A percentile compares a stretch with the other conserved stretches of the same genome.
Conservation (phyloP, 2,113 vertebrate species). For the Oncorhynchus keta region DNA sequence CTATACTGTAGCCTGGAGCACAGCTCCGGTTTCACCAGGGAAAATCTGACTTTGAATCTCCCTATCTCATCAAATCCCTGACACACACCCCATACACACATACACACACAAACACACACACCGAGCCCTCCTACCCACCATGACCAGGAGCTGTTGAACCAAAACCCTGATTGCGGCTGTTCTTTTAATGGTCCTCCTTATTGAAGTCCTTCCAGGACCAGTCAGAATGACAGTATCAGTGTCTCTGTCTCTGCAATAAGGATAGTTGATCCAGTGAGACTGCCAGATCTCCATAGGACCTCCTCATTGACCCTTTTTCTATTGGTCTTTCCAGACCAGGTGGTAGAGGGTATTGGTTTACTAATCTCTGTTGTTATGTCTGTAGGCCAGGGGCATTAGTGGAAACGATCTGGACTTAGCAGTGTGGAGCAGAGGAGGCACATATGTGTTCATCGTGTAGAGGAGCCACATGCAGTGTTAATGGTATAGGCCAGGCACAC, state of each 20-base stretch:
- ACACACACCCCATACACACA: no score
- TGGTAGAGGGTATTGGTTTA: conserved; percentile 29
- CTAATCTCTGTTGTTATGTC: conserved; percentile 41
- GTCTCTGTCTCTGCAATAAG: conserved; percentile 61
- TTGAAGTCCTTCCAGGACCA: conserved; percentile 52
- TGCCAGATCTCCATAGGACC: conserved; percentile 23
- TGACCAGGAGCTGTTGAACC: not conserved
- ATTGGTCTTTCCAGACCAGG: conserved; percentile 30
- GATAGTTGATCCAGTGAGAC: conserved; percentile 39
- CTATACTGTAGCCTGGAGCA: conserved; percentile 46
- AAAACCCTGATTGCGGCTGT: conserved; percentile 19
- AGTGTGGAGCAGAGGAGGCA: not conserved
- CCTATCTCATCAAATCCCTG: not conserved
- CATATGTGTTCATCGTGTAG: no score
- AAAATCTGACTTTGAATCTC: conserved; percentile 36
- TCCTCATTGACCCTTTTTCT: conserved; percentile 15
- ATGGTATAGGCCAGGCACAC: not conserved
- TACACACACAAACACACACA: not conserved
- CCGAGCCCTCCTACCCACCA: not conserved
- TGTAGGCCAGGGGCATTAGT: conserved; percentile 20
- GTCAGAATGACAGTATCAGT: conserved; percentile 15
- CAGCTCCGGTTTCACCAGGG: conserved; percentile 57
- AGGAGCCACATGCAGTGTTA: no score
- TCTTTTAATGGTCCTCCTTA: conserved; percentile 14
- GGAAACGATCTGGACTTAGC: conserved; percentile 28